Base-by-base conservation (phyloP, 2,888 invertebrate genomes). In the Drosophila pullipes region DNA sequence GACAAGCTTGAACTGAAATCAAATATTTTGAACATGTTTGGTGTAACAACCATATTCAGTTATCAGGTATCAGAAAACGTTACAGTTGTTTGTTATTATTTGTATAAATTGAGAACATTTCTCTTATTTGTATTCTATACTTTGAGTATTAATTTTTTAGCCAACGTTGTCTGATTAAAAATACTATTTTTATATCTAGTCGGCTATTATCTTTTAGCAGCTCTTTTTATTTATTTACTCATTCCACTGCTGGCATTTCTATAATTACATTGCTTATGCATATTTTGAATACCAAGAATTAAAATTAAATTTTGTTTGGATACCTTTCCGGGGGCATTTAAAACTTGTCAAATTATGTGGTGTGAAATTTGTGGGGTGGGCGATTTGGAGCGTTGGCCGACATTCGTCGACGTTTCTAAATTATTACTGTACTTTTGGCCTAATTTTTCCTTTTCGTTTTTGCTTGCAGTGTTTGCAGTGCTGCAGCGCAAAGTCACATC, bases 401-500 rank as follows among this genome's bases (percentile, higher is more conserved):
- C 47, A 4, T 47, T 16, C 16, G 16, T 0, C 11, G 11, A 22
- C 11, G 22, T 44, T 44, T 44, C 3, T 16, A 16, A 28, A 16
- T 47, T 1, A 9, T 30, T 5, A 11, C 18, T 13, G 7, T 5
- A 28, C 4, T 35, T 63, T 63, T 62, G 41, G 9, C 30, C 28
- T 66, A 62, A 71, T 37, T 60, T 49, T 31, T 50, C 28, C 33
- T 30, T 52, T 10, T 35, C 25, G n/a, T 25, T 54, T 59, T 39
- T 54, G 60, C 16, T 18, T 35, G 4, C 54, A 61, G 47, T 47
- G 13, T 47, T 85, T 82, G 66, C 89, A 88, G 77, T 73, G 72
- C 77, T 65, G 69, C 80, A 70, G 65, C 73, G 54, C 71, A 67
- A 65, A 64, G 61, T 68, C 52, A 44, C 67, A 61, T 61, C 54